Conservation (phyloP, 2,888 invertebrate species). For the Epicampocera succincta region DNA sequence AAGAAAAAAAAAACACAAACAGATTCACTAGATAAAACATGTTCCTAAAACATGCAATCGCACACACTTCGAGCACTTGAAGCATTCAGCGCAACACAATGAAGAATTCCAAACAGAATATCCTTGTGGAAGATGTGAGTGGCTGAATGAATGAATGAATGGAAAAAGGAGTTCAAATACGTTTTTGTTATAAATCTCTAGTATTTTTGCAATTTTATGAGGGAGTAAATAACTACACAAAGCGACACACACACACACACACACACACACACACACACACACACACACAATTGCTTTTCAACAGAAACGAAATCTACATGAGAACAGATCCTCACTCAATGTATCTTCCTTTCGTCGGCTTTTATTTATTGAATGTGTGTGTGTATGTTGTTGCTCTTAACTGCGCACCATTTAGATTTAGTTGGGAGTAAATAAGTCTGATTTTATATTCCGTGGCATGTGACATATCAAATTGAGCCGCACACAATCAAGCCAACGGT, state of each 20-base stretch:
- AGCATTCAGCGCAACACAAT: conserved; percentile 7
- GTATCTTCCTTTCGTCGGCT: too few species aligned
- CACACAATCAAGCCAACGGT: conserved; percentile 13
- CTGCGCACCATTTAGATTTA: conserved; percentile 21
- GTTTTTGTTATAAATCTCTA: conserved; percentile 40
- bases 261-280: background rate
- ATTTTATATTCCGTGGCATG: conserved; percentile 22
- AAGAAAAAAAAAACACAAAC: background rate
- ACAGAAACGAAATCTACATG: too few species aligned
- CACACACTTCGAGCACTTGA: background rate
- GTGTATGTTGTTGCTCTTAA: background rate
- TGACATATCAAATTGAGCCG: conserved; percentile 30
- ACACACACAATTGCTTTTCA: background rate
- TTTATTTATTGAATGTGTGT: too few species aligned
- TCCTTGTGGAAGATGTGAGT: background rate
- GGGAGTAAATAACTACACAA: conserved; percentile 2
- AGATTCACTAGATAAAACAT: conserved; percentile 56
- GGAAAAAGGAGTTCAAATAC: conserved; percentile 35
- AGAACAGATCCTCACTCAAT: too few species aligned
- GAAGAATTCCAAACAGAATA: conserved; percentile 11
- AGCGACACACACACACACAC: background rate
- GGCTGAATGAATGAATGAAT: background rate
- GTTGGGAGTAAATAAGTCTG: conserved; percentile 32
- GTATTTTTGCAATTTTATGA: conserved; percentile 36
- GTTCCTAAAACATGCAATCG: conserved; percentile 17